phyloP scores from a whole-genome alignment of 2,888 invertebrate species.

The Tachina lurida region DNA sequence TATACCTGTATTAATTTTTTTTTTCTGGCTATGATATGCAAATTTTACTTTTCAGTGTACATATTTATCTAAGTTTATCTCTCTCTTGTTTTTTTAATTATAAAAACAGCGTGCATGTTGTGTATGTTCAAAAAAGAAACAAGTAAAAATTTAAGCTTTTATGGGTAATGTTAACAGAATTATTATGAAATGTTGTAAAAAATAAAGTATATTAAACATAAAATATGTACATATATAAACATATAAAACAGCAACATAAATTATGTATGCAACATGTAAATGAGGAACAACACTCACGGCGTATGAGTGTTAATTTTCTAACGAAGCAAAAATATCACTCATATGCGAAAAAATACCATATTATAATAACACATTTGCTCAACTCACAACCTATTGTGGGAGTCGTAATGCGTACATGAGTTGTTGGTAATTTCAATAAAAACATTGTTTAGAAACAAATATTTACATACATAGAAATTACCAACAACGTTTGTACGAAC shows the following conservation, averaged over 20 bases:
- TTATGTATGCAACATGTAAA: slow-evolving; percentile 49
- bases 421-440: too few relatives aligned
- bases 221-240: background rate
- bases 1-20: background rate
- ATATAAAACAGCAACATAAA: slow-evolving; percentile 54
- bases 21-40: background rate
- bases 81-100: slow-evolving; percentile 48
- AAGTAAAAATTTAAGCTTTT: slow-evolving; percentile 44
- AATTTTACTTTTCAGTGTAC: background rate
- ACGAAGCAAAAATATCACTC: slow-evolving; percentile 50
- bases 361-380: background rate
- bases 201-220: slow-evolving; percentile 24
- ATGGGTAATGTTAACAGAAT: slow-evolving; percentile 57
- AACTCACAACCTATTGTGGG: too few relatives aligned
- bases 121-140: slow-evolving; percentile 6
- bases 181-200: slow-evolving; percentile 50
- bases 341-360: slow-evolving; percentile 42
- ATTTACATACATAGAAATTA: too few relatives aligned
- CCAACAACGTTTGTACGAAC: too few relatives aligned
- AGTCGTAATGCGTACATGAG: too few relatives aligned
- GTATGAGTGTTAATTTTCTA: slow-evolving; percentile 62
- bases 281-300: slow-evolving; percentile 29
- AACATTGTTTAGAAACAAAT: too few relatives aligned
- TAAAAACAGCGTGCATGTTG: slow-evolving; percentile 61
- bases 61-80: slow-evolving; percentile 32